phyloP scores from a whole-genome alignment of 2,888 invertebrate genomes.

The Heliconius ismenius region DNA sequence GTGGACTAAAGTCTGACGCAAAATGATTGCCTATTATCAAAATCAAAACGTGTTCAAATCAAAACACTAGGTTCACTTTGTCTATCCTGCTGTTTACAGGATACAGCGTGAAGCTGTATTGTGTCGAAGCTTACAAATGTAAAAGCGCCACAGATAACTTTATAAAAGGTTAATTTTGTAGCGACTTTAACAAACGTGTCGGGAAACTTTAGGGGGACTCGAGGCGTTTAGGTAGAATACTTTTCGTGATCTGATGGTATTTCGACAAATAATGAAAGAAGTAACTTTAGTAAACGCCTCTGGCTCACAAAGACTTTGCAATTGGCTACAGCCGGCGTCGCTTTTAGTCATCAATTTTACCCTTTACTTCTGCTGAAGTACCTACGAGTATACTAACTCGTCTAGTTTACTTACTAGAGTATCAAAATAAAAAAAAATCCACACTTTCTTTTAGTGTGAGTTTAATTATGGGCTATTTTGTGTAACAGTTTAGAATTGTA shows the following conservation, averaged over 20 bases:
- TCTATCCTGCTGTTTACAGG: too few species aligned
- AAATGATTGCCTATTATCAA: too few species aligned
- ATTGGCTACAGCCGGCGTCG: slow-evolving; percentile 73
- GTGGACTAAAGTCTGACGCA: too few species aligned
- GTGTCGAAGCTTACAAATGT: too few species aligned
- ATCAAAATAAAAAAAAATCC: background rate
- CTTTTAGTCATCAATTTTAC: slow-evolving; percentile 33
- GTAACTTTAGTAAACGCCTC: slow-evolving; percentile 65
- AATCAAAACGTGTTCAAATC: too few species aligned
- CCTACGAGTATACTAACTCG: background rate
- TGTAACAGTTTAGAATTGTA: too few species aligned
- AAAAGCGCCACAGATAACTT: background rate
- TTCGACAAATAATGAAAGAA: slow-evolving; percentile 72
- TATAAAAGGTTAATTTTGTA: background rate
- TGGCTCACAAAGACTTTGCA: slow-evolving; percentile 66
- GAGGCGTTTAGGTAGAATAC: slow-evolving; percentile 12
- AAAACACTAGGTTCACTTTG: too few species aligned
- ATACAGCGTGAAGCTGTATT: too few species aligned
- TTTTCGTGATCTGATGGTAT: slow-evolving; percentile 50
- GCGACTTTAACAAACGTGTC: slow-evolving; percentile 9
- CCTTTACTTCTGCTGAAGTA: background rate
- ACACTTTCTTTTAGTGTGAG: too few species aligned
- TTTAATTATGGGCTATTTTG: too few species aligned
- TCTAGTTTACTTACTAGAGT: background rate
- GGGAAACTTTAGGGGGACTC: slow-evolving; percentile 5